phyloP scores from a whole-genome alignment of 2,113 vertebrate species.

The Melozone crissalis region DNA sequence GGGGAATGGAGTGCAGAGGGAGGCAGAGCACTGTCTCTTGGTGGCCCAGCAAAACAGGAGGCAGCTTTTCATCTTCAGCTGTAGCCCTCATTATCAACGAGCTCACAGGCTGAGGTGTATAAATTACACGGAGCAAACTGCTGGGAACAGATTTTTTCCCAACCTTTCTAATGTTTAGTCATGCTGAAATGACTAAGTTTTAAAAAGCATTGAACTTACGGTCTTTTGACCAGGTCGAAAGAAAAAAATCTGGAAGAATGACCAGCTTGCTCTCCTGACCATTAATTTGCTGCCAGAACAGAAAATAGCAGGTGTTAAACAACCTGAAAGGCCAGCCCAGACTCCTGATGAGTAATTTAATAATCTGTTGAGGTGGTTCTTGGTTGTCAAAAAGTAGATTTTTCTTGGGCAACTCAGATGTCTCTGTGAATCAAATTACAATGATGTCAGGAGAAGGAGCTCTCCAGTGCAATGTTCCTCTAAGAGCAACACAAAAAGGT shows the following conservation, averaged over 20 bases:
- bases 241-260: not conserved
- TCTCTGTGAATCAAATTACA: not conserved
- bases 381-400: not conserved
- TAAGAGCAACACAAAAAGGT: not conserved
- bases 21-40: not conserved
- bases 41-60: not conserved
- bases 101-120: not conserved
- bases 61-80: not conserved
- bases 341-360: constrained; percentile 2
- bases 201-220: not conserved
- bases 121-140: not conserved
- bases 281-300: constrained; percentile 32
- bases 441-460: not conserved
- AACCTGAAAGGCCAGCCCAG: not conserved
- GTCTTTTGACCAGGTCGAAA: not conserved
- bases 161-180: constrained; percentile 11
- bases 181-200: not conserved
- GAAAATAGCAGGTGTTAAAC: constrained; percentile 12
- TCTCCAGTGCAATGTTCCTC: not conserved
- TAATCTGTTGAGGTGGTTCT: not conserved
- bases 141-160: not conserved
- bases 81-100: not conserved
- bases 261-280: not conserved
- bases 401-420: not conserved
- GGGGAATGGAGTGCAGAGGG: not conserved